Conservation (phyloP, 2,888 invertebrate genomes). For the Pseudococcus viburni region DNA sequence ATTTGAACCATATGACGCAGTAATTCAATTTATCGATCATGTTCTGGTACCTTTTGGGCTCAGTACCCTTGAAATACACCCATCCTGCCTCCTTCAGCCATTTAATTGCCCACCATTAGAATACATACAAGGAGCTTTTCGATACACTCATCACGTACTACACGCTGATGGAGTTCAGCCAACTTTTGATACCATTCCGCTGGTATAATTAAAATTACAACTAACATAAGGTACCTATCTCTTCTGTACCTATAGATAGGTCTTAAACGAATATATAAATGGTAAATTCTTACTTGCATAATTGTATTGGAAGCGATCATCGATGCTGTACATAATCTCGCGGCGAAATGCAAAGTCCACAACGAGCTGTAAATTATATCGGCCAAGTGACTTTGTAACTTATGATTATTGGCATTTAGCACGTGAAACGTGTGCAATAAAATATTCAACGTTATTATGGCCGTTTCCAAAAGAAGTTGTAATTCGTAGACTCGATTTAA, state of each 20-base stretch:
- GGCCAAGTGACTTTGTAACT: constrained; percentile 29
- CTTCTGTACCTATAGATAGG: not conserved
- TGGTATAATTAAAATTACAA: not conserved
- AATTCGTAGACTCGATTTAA: constrained; percentile 49
- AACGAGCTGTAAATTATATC: constrained; percentile 45
- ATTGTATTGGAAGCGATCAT: constrained; percentile 43
- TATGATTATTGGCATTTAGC: constrained; percentile 58
- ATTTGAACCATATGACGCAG: not conserved
- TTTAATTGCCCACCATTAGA: not conserved
- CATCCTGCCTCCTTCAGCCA: not conserved
- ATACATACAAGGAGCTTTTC: not conserved
- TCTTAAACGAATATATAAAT: not conserved
- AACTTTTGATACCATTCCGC: not conserved
- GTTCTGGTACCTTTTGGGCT: not conserved
- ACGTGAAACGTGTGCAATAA: constrained; percentile 60
- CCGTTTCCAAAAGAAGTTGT: constrained; percentile 58
- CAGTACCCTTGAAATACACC: not conserved
- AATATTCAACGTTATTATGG: constrained; percentile 54
- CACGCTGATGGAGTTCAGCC: not conserved
- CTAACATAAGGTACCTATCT: not conserved
- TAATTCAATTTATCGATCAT: not conserved
- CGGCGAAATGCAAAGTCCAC: constrained; percentile 46
- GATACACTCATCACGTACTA: not conserved
- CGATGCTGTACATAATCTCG: constrained; percentile 45
- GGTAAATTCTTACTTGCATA: constrained; percentile 17